Base-by-base conservation (phyloP, 2,113 vertebrate genomes). In the Pterocles orientalis region DNA sequence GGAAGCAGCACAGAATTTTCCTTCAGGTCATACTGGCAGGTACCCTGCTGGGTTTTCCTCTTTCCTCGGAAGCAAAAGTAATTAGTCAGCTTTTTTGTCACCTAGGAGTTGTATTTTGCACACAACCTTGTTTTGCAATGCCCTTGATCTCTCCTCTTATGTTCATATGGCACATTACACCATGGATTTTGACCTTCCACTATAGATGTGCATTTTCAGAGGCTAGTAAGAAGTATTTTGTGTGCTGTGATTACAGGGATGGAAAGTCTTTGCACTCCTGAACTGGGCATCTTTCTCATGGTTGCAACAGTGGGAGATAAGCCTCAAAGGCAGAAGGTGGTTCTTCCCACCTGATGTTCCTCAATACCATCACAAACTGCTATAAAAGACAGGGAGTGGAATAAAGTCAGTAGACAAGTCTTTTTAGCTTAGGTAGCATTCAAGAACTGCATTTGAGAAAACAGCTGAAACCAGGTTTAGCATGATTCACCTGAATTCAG, bases 401-500 rank as follows among this genome's bases (percentile, higher is more conserved):
- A 86, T 70, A 83, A 80, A 71, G 25, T 39, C 45, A 57, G 57
- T 12, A 73, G 62, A 68, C 51, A 65, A 72, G 62, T 58, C 60
- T 51, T 90, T 86, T 91, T 84, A 80, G 91, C 56, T 77, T 88
- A 43, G 36, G 43, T 75, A 72, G 45, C n/a, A 83, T 86, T 90
- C 36, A 51, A 26, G 51, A 83, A 86, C 29, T 70, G 41, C 54
- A 71, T 77, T 53, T 76, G 71, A 88, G 71, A 93, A 89, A 86
- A 54, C 19, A 88, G 68, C 3, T 39, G 51, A 95, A 72, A 93
- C 77, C n/a, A 94, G 60, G 82, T 93, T 94, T 83, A 94, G 64
- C 53, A 19, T 9, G 43, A 66, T 87, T 83, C 51, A 70, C 28
- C 29, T 56, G 51, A 82, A 76, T 81, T 57, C 79, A 91, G 70